Evolutionary conservation across 2,888 invertebrate species (phyloP), one percentile per base, ranked within the genome.

Genomic region (Cotesia congregata): DNA sequence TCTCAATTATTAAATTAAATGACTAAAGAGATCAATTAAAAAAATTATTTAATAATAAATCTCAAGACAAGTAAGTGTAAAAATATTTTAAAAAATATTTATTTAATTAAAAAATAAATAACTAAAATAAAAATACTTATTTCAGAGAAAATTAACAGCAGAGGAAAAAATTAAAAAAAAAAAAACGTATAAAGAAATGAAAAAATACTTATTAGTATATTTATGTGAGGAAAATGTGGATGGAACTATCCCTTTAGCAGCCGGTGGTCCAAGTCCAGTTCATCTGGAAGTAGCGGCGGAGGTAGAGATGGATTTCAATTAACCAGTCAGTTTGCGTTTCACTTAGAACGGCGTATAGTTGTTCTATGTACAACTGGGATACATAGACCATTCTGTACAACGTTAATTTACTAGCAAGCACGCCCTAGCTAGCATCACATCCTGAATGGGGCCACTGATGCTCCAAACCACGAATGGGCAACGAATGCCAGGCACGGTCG

Each of bases 401-500:
- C 72, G 79, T 81, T 83, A 83, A 83, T 83, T 82, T 81, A 80
- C 78, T 80, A 80, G 78, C 76, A 82, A 80, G 77, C 80, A 80
- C 79, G 74, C 77, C 76, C 68, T 72, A 67, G 61, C 77, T 70
- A 12, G 50, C 50, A 50, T 50, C 50, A 50, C 50, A 50, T 50
- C 50, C 9, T 50, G 50, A 50, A 50, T 50, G 50, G 50, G 12
- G 50, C 50, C 50, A 50, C 50, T 50, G 50, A 50, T 50, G 50
- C 77, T 80, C 77, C 68, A 78, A 80, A 80, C 81, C 80, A 77
- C 79, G 78, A 78, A 81, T 79, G 80, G 77, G 70, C 77, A 80
- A 80, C 80, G 81, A 81, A 83, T 81, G 77, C 79, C 69, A 77
- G 77, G 60, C 75, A 79, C 79, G 76, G 64, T 69, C 15, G 41